A percentile compares a stretch with the other conserved stretches of the same genome.
Evolutionary conservation across 2,888 invertebrate species (phyloP).

Genomic region (Agrochola lychnidis): DNA sequence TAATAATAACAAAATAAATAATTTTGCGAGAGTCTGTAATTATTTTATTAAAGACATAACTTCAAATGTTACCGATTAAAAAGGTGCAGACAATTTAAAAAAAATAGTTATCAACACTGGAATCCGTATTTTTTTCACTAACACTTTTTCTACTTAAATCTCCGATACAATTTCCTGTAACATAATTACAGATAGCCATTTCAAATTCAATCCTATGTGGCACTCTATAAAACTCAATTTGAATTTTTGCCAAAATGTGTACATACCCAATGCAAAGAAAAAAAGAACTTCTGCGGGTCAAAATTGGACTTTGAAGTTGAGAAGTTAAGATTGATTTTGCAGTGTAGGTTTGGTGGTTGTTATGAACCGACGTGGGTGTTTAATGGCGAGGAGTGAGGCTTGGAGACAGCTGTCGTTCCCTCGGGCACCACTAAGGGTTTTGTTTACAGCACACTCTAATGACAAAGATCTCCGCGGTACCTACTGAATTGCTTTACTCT

Average conservation of each 20-base stretch:
- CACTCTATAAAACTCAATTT: conserved; percentile 70
- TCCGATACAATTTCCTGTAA: conserved; percentile 81
- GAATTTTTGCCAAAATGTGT: conserved; percentile 43
- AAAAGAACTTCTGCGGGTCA: neutral
- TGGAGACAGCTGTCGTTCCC: conserved; percentile 89
- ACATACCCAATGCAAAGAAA: conserved; percentile 51
- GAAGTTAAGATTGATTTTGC: conserved; percentile 66
- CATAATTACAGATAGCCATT: conserved; percentile 59
- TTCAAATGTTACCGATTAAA: neutral
- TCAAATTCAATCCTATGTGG: conserved; percentile 67
- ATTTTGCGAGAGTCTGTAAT: neutral
- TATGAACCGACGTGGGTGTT: conserved; percentile 84
- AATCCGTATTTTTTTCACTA: conserved; percentile 71
- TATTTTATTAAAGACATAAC: neutral
- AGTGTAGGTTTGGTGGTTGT: conserved; percentile 59
- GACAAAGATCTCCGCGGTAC: conserved; percentile 77
- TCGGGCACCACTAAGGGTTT: conserved; percentile 83
- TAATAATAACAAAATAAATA: too few species aligned
- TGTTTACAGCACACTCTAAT: conserved; percentile 87
- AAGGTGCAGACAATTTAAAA: neutral
- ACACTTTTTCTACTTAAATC: conserved; percentile 77
- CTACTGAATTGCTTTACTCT: conserved; percentile 57
- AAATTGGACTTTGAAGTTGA: conserved; percentile 45
- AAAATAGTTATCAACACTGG: conserved; percentile 50
- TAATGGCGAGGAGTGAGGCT: conserved; percentile 84